phyloP scores from a whole-genome alignment of 2,888 invertebrate genomes.

The Ceriagrion tenellum region DNA sequence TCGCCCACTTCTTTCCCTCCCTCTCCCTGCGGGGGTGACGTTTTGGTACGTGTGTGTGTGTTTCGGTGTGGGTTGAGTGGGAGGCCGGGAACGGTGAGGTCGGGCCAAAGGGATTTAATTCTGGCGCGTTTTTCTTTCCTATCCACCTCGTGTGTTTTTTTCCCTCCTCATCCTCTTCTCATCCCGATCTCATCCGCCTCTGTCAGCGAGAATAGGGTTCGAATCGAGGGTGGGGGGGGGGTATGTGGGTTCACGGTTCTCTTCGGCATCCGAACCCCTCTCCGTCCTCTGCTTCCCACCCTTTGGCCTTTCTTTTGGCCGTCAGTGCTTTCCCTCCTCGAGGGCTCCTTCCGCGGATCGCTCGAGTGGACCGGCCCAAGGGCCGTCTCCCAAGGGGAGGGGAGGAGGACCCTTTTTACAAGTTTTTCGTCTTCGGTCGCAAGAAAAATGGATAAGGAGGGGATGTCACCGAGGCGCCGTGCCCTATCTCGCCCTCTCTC shows the following conservation, averaged over 20 bases:
- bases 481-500: not conserved
- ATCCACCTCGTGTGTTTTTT: not conserved
- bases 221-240: too few relatives aligned
- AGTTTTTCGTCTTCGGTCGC: not conserved
- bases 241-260: not conserved
- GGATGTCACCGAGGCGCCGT: conserved; percentile 9
- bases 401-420: not conserved
- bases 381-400: too few relatives aligned
- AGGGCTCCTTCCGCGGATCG: not conserved
- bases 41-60: not conserved
- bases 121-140: conserved; percentile 34
- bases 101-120: conserved; percentile 49
- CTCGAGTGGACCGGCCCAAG: not conserved
- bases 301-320: not conserved
- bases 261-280: not conserved
- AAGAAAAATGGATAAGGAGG: not conserved
- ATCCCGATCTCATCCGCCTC: not conserved
- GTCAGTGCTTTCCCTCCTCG: not conserved
- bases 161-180: not conserved
- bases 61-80: not conserved
- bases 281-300: not conserved
- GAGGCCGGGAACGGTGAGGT: conserved; percentile 22
- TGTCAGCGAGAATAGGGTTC: not conserved
- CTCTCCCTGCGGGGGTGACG: not conserved
- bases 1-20: not conserved